Evolutionary conservation across 2,888 invertebrate species (phyloP).

Genomic region (Andricus curvator): DNA sequence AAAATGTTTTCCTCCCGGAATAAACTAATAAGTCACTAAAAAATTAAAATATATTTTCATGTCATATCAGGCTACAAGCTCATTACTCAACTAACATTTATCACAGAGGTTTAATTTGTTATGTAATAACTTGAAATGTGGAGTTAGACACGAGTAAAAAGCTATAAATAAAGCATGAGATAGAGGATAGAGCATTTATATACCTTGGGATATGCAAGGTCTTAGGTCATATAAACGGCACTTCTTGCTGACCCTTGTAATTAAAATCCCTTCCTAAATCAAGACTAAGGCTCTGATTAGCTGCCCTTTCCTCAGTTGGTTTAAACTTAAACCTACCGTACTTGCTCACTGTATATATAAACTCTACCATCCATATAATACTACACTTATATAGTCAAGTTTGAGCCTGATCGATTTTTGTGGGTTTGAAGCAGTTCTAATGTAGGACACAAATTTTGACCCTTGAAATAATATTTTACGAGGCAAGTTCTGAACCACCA

Average conservation of each 20-base stretch:
- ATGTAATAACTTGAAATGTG: not conserved
- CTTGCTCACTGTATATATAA: not conserved
- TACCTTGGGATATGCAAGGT: not conserved
- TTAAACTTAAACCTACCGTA: not conserved
- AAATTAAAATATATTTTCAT: no score
- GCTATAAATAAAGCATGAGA: not conserved
- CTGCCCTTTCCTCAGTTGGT: slow-evolving; percentile 53
- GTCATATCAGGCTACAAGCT: no score
- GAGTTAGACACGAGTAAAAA: not conserved
- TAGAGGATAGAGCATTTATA: not conserved
- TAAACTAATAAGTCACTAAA: no score
- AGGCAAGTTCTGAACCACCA: no score
- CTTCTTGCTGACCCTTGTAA: slow-evolving; percentile 72
- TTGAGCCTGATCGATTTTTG: no score
- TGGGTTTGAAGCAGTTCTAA: no score
- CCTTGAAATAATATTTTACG: no score
- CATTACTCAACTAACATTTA: not conserved
- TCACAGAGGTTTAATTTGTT: not conserved
- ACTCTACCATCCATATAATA: no score
- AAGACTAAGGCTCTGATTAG: slow-evolving; percentile 71
- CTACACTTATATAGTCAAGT: no score
- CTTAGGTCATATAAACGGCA: slow-evolving; percentile 53
- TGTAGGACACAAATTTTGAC: no score
- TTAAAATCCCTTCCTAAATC: slow-evolving; percentile 76
- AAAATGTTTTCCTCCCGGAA: no score